phyloP scores from a whole-genome alignment of 2,113 vertebrate genomes.

The Pimephales promelas region DNA sequence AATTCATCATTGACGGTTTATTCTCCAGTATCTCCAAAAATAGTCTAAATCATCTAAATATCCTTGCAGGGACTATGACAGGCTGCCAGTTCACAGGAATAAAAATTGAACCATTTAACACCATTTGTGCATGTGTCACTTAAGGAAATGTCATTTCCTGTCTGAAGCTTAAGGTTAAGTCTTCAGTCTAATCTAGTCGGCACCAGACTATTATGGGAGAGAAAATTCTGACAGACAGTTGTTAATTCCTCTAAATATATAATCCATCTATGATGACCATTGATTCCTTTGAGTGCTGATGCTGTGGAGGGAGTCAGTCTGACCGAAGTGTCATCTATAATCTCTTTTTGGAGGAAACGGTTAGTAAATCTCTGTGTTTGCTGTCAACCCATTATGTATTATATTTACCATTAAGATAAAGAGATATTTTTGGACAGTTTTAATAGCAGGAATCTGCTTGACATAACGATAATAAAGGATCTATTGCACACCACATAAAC shows the following conservation, averaged over 20 bases:
- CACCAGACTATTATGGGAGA: neutral
- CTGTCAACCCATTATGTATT: neutral
- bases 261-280: constrained; percentile 12
- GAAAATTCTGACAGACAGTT: constrained; percentile 18
- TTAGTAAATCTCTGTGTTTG: neutral
- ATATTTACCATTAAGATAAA: neutral
- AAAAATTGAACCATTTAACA: neutral
- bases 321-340: constrained; percentile 4
- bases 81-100: constrained; percentile 1
- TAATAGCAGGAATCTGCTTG: neutral
- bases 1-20: neutral
- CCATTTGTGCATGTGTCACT: constrained; percentile 23
- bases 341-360: neutral
- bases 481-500: neutral
- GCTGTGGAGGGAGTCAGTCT: neutral
- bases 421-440: neutral
- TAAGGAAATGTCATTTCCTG: constrained; percentile 35
- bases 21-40: neutral
- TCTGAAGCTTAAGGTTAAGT: neutral
- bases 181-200: constrained; percentile 9
- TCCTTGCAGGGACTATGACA: neutral
- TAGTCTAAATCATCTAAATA: neutral
- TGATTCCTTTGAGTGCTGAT: constrained; percentile 27
- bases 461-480: neutral
- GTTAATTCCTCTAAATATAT: constrained; percentile 13